Percentiles rank a stretch among this genome's conserved stretches.
Conservation (phyloP, 1,140 invertebrate genomes). For the Lepidurus packardi region DNA sequence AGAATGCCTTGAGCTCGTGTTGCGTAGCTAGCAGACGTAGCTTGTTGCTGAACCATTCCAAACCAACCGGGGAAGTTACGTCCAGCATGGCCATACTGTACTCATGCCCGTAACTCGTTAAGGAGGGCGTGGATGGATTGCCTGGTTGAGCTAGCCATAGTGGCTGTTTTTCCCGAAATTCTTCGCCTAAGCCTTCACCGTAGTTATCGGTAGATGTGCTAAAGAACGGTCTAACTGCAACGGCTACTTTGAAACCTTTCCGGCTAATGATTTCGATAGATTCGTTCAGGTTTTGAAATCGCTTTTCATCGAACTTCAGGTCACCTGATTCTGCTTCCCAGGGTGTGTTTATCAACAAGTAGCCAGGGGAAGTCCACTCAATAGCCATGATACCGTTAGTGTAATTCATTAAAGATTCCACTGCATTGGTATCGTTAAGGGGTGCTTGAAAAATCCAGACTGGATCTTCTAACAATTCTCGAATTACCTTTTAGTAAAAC, state of each 20-base stretch:
- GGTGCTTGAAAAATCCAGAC: constrained; percentile 72
- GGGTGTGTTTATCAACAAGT: constrained; percentile 73
- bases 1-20: constrained; percentile 81
- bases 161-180: constrained; percentile 44
- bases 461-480: constrained; percentile 69
- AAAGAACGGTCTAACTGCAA: constrained; percentile 78
- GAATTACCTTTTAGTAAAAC: constrained; percentile 51
- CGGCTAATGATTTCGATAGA: constrained; percentile 74
- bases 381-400: constrained; percentile 70
- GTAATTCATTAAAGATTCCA: constrained; percentile 67
- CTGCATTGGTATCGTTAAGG: constrained; percentile 50
- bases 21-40: constrained; percentile 61
- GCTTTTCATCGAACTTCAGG: constrained; percentile 59
- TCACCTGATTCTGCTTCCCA: constrained; percentile 78
- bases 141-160: constrained; percentile 58
- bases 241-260: constrained; percentile 74
- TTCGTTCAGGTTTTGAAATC: constrained; percentile 63
- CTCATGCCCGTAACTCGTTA: constrained; percentile 67
- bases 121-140: constrained; percentile 63
- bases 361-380: constrained; percentile 47
- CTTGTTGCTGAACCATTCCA: constrained; percentile 72
- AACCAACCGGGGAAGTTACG: constrained; percentile 69
- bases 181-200: constrained; percentile 61
- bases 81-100: constrained; percentile 74
- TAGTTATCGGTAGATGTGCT: constrained; percentile 76